These are phyloP conservation scores for Bedellia somnulentella DNA, from an alignment of 2,888 invertebrate genomes.

Conservation along the genomic window DNA sequence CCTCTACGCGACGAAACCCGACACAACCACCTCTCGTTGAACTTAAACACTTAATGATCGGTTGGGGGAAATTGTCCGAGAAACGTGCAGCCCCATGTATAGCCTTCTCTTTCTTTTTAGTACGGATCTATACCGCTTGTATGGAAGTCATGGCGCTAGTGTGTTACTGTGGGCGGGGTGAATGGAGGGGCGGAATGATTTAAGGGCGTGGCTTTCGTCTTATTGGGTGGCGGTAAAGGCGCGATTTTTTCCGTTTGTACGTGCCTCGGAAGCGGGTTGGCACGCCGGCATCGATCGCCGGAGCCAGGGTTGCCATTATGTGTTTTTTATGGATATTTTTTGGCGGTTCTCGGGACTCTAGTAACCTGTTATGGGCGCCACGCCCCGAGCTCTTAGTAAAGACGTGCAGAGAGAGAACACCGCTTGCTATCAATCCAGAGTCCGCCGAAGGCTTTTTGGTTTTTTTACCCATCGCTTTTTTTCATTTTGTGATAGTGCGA, in stretches of 20 bases:
- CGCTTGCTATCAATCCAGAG: constrained; percentile 44
- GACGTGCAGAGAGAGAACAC: constrained; percentile 28
- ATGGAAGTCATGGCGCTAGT: constrained; percentile 36
- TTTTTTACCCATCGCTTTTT: constrained; percentile 26
- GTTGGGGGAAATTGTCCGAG: constrained; percentile 61
- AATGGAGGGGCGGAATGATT: constrained; percentile 24
- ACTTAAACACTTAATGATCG: constrained; percentile 62
- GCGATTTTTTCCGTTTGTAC: constrained; percentile 49
- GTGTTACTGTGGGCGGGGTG: constrained; percentile 24
- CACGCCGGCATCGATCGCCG: constrained; percentile 46
- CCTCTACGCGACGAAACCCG: constrained; percentile 50
- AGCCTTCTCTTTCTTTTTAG: constrained; percentile 29
- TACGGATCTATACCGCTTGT: constrained; percentile 34
- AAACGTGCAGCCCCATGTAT: constrained; percentile 43
- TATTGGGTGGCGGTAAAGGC: constrained; percentile 31
- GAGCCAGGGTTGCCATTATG: constrained; percentile 52
- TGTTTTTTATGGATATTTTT: constrained; percentile 60
- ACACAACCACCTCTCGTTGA: constrained; percentile 60
- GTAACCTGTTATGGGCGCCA: constrained; percentile 52
- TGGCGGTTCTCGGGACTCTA: constrained; percentile 46
- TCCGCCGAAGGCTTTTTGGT: constrained; percentile 37
- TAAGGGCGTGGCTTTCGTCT: constrained; percentile 19
- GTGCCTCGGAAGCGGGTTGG: constrained; percentile 47
- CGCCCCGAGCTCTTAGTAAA: constrained; percentile 39
- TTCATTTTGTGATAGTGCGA: constrained; percentile 38